Conservation (phyloP, 30 jellyfish, hydroid and myxozoan species). For the Hydra vulgaris region DNA sequence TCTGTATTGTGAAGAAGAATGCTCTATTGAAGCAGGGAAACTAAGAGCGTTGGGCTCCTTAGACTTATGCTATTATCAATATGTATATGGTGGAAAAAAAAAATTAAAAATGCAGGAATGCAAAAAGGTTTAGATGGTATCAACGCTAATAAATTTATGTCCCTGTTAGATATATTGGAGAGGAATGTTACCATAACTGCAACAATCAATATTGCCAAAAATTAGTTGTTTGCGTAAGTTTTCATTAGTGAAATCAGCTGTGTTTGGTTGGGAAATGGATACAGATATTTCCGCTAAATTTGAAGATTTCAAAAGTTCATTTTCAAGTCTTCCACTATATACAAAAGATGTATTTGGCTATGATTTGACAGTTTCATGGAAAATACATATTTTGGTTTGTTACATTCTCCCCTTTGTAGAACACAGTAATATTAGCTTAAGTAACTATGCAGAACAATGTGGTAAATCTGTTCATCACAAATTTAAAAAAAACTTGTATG, state of each 20-base stretch:
- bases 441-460: background rate
- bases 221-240: background rate
- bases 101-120: background rate
- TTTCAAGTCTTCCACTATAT: background rate
- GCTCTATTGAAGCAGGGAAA: too few relatives aligned
- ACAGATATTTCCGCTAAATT: background rate
- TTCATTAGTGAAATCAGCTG: background rate
- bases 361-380: background rate
- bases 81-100: too few relatives aligned
- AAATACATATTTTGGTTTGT: background rate
- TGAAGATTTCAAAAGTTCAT: background rate
- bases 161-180: background rate
- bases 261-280: background rate
- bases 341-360: background rate
- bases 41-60: too few relatives aligned
- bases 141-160: background rate
- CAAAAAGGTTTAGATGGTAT: background rate
- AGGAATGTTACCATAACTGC: background rate
- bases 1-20: too few relatives aligned
- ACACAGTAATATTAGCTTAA: too few relatives aligned
- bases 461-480: background rate
- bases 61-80: too few relatives aligned
- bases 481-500: background rate
- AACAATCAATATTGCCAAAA: background rate
- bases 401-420: background rate